Evolutionary conservation across 2,888 invertebrate genomes (phyloP).

Genomic region (Holacanthella duospinosa): DNA sequence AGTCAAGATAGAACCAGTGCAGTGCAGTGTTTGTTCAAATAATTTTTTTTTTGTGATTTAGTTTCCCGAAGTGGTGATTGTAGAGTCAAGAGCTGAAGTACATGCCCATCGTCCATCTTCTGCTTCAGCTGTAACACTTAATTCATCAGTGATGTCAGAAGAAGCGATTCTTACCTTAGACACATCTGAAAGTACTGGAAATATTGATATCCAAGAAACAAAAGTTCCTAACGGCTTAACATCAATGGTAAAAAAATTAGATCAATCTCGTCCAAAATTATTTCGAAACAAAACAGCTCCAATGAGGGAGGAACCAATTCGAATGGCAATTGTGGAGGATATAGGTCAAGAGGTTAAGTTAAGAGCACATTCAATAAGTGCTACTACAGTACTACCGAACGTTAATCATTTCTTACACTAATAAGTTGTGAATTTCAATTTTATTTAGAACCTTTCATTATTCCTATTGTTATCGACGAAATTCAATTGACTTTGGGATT

Average conservation of each 20-base stretch:
- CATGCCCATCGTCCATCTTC: neutral
- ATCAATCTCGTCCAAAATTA: neutral
- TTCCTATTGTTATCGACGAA: too few relatives aligned
- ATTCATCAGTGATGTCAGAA: neutral
- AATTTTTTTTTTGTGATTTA: neutral
- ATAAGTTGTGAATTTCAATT: too few relatives aligned
- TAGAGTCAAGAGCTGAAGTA: neutral
- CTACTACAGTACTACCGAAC: too few relatives aligned
- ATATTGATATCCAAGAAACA: too few relatives aligned
- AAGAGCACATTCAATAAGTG: too few relatives aligned
- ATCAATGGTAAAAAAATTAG: neutral
- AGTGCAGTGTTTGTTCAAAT: neutral
- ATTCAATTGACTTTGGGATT: too few relatives aligned
- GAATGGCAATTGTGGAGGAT: neutral
- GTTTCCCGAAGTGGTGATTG: neutral
- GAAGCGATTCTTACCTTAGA: neutral
- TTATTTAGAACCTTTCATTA: too few relatives aligned
- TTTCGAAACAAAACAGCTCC: slow-evolving; percentile 9
- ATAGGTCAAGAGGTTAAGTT: too few relatives aligned
- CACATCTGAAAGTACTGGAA: neutral
- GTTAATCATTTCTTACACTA: too few relatives aligned
- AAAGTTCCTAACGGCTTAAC: neutral
- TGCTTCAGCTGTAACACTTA: neutral
- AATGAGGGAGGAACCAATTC: neutral
- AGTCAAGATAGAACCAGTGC: too few relatives aligned